Evolutionary conservation across 2,113 vertebrate genomes (phyloP), one percentile per base, ranked within the genome.

Genomic region (Chaenogobius annularis): DNA sequence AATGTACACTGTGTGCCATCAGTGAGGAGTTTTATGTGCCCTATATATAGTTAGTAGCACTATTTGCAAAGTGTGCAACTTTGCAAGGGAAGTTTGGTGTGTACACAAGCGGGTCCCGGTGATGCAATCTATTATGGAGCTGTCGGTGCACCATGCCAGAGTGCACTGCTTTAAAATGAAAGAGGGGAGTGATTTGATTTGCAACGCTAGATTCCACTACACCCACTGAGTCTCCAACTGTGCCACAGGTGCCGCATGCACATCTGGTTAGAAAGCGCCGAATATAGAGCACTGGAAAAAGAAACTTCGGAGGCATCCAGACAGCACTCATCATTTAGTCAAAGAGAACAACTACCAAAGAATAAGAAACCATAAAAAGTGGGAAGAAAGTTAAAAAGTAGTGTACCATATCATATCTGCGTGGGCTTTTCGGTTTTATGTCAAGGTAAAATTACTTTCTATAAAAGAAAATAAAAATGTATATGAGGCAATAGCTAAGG

Each of bases 71-170:
- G 50, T 65, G 63, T 55, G 64, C 67, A 68, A 56, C 44, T 79
- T 68, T 61, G 44, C 23, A 69, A 23, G 44, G 48, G 11, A 68
- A 44, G 64, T 68, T 77, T 66, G 31, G 61, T 59, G 55, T 26
- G 22, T 23, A 43, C 46, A 66, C 43, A 79, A 70, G 61, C 68
- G 40, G 65, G 64, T 64, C 55, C 63, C 26, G 17, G 5, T 26
- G 73, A 67, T 26, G 8, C 56, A 40, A 66, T 78, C 71, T 56
- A 76, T 80, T 80, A 75, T 75, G 26, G 67, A 77, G 63, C 55
- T 78, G 83, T 64, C 47, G 63, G 65, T 67, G 71, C 55, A 52
- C 52, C 31, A 17, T 64, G 55, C 71, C 61, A 37, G 47, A 66
- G 48, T 43, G 17, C 48, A 70, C 65, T 10, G 48, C 66, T 65